Conservation (phyloP, 2,113 vertebrate species). For the Oncorhynchus kisutch region DNA sequence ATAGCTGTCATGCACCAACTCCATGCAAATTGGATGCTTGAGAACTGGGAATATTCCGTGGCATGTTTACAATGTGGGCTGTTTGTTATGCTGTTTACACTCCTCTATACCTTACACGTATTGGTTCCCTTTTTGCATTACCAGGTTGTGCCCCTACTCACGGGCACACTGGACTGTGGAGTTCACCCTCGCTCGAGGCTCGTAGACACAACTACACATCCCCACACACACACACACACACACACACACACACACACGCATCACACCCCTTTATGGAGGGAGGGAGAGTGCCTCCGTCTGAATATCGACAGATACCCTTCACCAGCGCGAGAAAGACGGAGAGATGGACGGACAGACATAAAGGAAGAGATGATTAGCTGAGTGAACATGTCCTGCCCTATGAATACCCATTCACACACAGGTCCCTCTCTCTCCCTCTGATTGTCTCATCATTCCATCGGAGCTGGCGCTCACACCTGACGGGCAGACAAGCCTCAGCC, state of each 20-base stretch:
- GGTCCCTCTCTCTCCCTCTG: conserved; percentile 69
- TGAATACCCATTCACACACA: conserved; percentile 35
- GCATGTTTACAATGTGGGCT: no score
- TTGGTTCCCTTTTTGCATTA: no score
- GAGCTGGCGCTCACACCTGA: conserved; percentile 84
- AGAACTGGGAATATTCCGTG: no score
- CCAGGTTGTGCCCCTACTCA: no score
- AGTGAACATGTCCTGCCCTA: conserved; percentile 15
- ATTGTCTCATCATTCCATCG: conserved; percentile 87
- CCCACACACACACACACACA: not conserved
- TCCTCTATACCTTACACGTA: no score
- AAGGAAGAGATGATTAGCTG: conserved; percentile 29
- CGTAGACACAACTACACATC: not conserved
- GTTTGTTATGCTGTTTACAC: no score
- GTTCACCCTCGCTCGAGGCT: no score
- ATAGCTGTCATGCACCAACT: not conserved
- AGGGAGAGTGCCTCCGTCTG: no score
- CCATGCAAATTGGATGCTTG: no score
- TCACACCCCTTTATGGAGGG: no score
- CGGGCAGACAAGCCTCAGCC: conserved; percentile 87
- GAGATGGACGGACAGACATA: conserved; percentile 17
- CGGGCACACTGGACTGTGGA: no score
- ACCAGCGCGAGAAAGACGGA: not conserved
- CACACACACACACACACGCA: not conserved
- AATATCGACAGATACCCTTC: not conserved